Base-by-base conservation (phyloP, 2,113 vertebrate genomes). In the Cyprinodon variegatus region DNA sequence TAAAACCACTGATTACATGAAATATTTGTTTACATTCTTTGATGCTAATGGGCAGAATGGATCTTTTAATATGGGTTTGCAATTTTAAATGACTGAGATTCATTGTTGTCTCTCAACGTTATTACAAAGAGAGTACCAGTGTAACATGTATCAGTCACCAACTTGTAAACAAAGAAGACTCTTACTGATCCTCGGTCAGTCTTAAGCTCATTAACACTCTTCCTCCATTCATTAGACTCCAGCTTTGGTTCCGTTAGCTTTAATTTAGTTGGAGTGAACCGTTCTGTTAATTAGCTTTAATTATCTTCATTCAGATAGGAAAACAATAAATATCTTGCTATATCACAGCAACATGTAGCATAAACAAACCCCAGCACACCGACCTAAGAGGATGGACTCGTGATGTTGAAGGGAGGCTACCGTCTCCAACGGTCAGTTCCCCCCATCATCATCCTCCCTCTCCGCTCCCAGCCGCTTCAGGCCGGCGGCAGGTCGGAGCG, bases 181-280 rank as follows among this genome's bases (percentile, higher is more conserved):
- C 43, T 38, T 39, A 36, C 14, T 65, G 62, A 43, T 79, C 68
- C 79, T 65, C 48, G 13, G 43, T 65, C 67, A 20, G 13, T 14
- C n/a, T 59, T 77, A 89, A 90, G 81, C 90, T 80, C 81, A 83
- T 90, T 80, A 90, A 22, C 66, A 4, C 13, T 38, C 22, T 36
- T 37, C 13, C 11, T 39, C 38, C 59, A 20, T 74, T 62, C 45
- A 17, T 4, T 61, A 10, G 63, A 50, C 77, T 79, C 74, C 77
- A 68, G 67, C 73, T 15, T 38, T 20, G 13, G 11, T 38, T 37
- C 9, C 14, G 11, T 17, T 0, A 0, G 4, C 11, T 57, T 36
- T 11, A 29, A 29, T 29, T 29, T 29, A 29, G 29, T 29, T 29
- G 29, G 1, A 37, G 7, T 41, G 64, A 46, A 50, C 46, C 14